These are phyloP conservation scores for Amphilophus citrinellus DNA, from an alignment of 2,113 vertebrate genomes.

Conservation along the genomic window DNA sequence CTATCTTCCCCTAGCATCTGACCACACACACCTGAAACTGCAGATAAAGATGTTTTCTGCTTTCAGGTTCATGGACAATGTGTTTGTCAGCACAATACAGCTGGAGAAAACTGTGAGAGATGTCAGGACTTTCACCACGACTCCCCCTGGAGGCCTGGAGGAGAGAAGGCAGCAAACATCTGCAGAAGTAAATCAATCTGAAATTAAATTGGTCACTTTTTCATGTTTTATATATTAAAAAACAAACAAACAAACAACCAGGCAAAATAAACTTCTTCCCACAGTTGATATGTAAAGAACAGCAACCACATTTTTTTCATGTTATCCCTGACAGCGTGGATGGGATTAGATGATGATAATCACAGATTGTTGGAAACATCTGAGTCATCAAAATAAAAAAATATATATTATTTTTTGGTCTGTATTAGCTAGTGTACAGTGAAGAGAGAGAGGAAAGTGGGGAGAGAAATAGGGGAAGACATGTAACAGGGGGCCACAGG, in stretches of 20 bases:
- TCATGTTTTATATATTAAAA: background rate
- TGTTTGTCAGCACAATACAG: slow-evolving; percentile 88
- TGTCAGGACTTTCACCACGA: slow-evolving; percentile 90
- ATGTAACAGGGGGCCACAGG: too few relatives aligned
- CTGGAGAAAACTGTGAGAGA: slow-evolving; percentile 86
- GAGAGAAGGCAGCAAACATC: slow-evolving; percentile 64
- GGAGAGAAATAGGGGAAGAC: too few relatives aligned
- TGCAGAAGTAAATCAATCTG: slow-evolving; percentile 83
- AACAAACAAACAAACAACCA: background rate
- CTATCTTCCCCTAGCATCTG: background rate
- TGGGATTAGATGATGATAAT: too few relatives aligned
- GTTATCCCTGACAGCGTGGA: too few relatives aligned
- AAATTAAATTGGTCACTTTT: background rate
- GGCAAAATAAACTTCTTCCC: too few relatives aligned
- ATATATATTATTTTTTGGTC: too few relatives aligned
- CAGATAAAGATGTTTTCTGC: background rate
- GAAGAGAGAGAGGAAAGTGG: too few relatives aligned
- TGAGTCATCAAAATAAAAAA: background rate
- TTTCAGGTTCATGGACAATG: slow-evolving; percentile 87
- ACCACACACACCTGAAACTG: background rate
- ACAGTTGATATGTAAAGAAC: too few relatives aligned
- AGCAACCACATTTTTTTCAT: too few relatives aligned
- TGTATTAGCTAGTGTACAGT: too few relatives aligned
- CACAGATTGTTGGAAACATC: background rate
- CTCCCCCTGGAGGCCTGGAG: slow-evolving; percentile 88